phyloP scores from a whole-genome alignment of 2,113 vertebrate genomes.

The Gorsachius goisagi region DNA sequence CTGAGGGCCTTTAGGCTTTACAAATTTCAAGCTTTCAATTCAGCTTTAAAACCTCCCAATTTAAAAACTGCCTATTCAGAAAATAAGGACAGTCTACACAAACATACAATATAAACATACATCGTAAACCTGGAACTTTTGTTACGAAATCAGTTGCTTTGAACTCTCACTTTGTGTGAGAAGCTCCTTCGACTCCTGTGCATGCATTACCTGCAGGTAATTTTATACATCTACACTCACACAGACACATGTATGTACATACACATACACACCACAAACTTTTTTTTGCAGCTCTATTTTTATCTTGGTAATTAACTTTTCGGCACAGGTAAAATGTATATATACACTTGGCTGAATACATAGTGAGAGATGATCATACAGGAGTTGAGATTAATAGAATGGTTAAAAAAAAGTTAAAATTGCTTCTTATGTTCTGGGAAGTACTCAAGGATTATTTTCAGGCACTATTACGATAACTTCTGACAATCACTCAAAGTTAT shows the following conservation, averaged over 20 bases:
- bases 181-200: not conserved
- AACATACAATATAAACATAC: not conserved
- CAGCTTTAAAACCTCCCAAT: not conserved
- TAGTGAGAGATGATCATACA: not conserved
- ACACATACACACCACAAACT: not conserved
- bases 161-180: not conserved
- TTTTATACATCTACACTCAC: not conserved
- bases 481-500: slow-evolving; percentile 52
- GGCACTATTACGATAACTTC: slow-evolving; percentile 45
- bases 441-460: slow-evolving; percentile 41
- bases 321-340: not conserved
- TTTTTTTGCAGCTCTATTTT: not conserved
- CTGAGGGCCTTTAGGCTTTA: not conserved
- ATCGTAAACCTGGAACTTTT: not conserved
- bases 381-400: not conserved
- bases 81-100: not conserved
- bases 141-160: slow-evolving; percentile 4
- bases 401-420: not conserved
- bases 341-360: not conserved
- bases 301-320: slow-evolving; percentile 18
- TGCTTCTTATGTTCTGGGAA: slow-evolving; percentile 51
- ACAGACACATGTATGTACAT: not conserved
- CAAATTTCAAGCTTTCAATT: not conserved
- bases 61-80: not conserved
- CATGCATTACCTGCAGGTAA: not conserved